These are phyloP conservation scores for Philopotamus ludificatus DNA, from an alignment of 1,140 invertebrate genomes.

Conservation along the genomic window DNA sequence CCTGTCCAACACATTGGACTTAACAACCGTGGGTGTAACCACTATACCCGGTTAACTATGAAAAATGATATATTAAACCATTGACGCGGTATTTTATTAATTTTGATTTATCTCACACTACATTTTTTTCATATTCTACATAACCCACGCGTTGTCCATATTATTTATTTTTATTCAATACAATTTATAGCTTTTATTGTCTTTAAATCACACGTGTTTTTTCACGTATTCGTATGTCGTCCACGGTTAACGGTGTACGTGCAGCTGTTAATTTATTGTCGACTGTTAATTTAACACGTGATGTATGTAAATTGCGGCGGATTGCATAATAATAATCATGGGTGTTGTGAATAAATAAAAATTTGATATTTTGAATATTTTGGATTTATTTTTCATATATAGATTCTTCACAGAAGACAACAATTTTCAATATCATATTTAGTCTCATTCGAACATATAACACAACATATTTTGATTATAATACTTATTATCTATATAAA, in stretches of 20 bases:
- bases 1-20: no score
- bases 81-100: background rate
- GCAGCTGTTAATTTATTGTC: background rate
- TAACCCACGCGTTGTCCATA: background rate
- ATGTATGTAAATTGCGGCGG: no score
- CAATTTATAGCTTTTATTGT: conserved; percentile 13
- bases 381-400: conserved; percentile 12
- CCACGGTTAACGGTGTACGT: background rate
- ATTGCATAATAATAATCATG: no score
- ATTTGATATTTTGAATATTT: no score
- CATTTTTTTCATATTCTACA: conserved; percentile 16
- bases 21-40: no score
- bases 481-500: no score
- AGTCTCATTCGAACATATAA: background rate
- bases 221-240: background rate
- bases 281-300: no score
- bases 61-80: conserved; percentile 12
- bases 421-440: background rate
- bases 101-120: conserved; percentile 15
- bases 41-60: no score
- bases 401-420: conserved; percentile 24
- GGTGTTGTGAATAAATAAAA: no score
- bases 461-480: no score
- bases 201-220: conserved; percentile 13
- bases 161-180: conserved; percentile 2